These are phyloP conservation scores for Hemicentrotus pulcherrimus DNA, from an alignment of 35 echinoderm and acorn worm genomes.

Conservation along the genomic window DNA sequence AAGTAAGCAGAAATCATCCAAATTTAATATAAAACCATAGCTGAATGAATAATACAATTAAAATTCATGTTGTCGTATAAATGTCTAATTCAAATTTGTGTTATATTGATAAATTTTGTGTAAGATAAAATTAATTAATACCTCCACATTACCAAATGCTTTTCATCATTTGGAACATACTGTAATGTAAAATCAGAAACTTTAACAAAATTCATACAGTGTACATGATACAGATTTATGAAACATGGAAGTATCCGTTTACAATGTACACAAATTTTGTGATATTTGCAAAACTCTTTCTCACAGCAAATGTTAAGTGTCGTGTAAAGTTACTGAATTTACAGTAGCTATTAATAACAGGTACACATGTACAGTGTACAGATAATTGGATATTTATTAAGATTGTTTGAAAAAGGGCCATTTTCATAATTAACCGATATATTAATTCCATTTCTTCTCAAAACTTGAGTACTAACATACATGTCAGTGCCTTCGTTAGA, in stretches of 20 bases:
- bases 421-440: not conserved
- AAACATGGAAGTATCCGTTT: too few species aligned
- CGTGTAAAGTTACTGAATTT: too few species aligned
- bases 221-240: too few species aligned
- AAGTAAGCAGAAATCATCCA: conserved; percentile 48
- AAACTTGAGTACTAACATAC: not conserved
- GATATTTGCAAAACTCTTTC: too few species aligned
- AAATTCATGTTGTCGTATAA: not conserved
- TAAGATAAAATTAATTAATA: not conserved
- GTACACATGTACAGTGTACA: too few species aligned
- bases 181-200: not conserved
- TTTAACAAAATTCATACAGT: not conserved
- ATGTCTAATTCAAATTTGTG: not conserved
- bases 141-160: not conserved
- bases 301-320: too few species aligned
- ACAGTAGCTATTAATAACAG: too few species aligned
- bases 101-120: not conserved
- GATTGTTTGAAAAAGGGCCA: not conserved
- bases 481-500: not conserved
- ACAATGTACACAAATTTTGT: too few species aligned
- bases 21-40: conserved; percentile 41
- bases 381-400: too few species aligned
- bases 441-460: not conserved
- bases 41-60: not conserved
- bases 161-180: not conserved